These are phyloP conservation scores for Panthera leo DNA, from an alignment of 2,113 vertebrate species.

Conservation along the genomic window DNA sequence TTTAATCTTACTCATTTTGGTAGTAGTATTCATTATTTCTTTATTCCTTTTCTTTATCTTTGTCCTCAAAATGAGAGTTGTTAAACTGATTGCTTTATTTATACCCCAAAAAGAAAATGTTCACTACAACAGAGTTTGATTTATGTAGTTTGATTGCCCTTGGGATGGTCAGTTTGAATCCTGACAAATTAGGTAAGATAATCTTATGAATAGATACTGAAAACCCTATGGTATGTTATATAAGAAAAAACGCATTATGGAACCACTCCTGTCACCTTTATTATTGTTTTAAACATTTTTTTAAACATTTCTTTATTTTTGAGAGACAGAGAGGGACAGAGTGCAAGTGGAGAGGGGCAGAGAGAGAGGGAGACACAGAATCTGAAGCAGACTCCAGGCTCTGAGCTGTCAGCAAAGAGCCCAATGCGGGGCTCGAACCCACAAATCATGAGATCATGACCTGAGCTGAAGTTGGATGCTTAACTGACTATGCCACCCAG, in stretches of 20 bases:
- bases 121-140: slow-evolving; percentile 14
- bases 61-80: slow-evolving; percentile 11
- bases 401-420: too few relatives aligned
- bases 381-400: too few relatives aligned
- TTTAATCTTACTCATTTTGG: slow-evolving; percentile 39
- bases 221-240: background rate
- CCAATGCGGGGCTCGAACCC: too few relatives aligned
- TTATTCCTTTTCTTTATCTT: slow-evolving; percentile 4
- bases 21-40: background rate
- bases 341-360: too few relatives aligned
- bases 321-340: too few relatives aligned
- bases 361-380: too few relatives aligned
- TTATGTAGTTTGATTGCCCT: background rate
- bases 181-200: slow-evolving; percentile 27
- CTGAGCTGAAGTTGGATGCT: too few relatives aligned
- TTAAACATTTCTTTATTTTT: too few relatives aligned
- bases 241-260: slow-evolving; percentile 38
- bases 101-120: slow-evolving; percentile 15
- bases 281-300: too few relatives aligned
- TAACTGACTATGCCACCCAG: too few relatives aligned
- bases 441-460: too few relatives aligned
- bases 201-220: slow-evolving; percentile 37
- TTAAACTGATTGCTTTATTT: slow-evolving; percentile 57
- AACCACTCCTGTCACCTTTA: background rate
- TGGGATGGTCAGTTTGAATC: slow-evolving; percentile 30